Base-by-base conservation (phyloP, 2,888 invertebrate species). In the Nymphalis urticae region DNA sequence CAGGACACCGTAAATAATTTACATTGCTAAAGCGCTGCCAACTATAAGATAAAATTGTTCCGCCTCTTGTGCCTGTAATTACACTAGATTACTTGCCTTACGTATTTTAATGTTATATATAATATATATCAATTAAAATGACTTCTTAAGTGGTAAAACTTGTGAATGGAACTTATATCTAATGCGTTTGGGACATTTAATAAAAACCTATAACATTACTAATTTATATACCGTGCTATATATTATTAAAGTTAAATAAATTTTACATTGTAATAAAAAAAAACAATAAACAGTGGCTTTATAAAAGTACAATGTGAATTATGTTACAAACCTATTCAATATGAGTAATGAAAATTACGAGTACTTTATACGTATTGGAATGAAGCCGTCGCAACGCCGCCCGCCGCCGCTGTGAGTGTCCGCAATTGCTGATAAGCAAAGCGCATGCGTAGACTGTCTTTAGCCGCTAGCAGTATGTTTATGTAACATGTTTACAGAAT, bases 381-480 rank as follows among this genome's bases (percentile, higher is more conserved):
- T 50, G 48, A 42, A 53, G 50, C 56, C 65, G 65, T 69, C 69
- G 71, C 71, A 71, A 27, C 59, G 64, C 64, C 50, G 21, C 10
- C 66, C 64, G 64, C 64, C 70, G 70, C 71, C 48, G 53, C 64
- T 47, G n/a, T 24, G 21, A 61, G 68, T 66, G 54, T 61, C 72
- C 72, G 72, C 72, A 72, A 66, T 72, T 59, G 64, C 62, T 62
- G 59, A 19, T 53, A 48, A 50, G n/a, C 16, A 64, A 24, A 21
- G 69, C 72, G 72, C 72, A 69, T 72, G 72, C 72, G 72, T 53
- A 50, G 51, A 62, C 60, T 36, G 24, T 21, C 53, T 16, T 62
- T 68, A 19, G 59, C 47, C 48, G 64, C n/a, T 48, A 17, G 48
- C 48, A 53, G 32, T 50, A 21, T 66, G 62, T 64, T 71, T 71